Evolutionary conservation across 2,113 vertebrate species (phyloP), one percentile per base, ranked within the genome.

Genomic region (Camarhynchus parvulus): DNA sequence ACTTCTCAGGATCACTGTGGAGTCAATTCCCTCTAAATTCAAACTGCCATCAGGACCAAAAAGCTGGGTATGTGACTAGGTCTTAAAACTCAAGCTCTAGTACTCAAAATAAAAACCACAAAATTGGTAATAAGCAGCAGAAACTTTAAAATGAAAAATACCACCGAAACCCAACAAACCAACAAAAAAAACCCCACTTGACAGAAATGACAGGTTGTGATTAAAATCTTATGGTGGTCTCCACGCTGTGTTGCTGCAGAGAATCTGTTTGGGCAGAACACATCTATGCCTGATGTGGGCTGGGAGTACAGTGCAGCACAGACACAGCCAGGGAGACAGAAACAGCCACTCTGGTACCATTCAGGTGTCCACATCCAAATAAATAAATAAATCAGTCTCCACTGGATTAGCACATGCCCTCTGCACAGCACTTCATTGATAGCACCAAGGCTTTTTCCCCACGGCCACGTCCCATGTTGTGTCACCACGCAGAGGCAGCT

Each of bases 161-260:
- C 42, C 76, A 87, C 37, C 14, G 62, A 80, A 80, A 24, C 22
- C 64, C 35, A 27, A 49, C 2, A 30, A 73, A 77, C 28, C 39
- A 37, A 49, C 20, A 13, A 55, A 52, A 52, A 61, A 41, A 20
- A 0, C 4, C 15, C 23, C n/a, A 44, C 14, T n/a, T 7, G 79
- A 75, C 4, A 63, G 33, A 77, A 58, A 49, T 5, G 8, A 37
- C 35, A 74, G 9, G 5, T 1, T 46, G 14, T 25, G 39, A 66
- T 15, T 21, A 42, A 46, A 2, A 14, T 15, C 15, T 53, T 15
- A 4, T 0, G 11, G 13, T 20, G 49, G 25, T 52, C 15, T 55
- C 30, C 8, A 8, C 0, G 5, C 12, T 18, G 47, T 28, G 5
- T 0, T 8, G 13, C 22, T 18, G 27, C 78, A 75, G 30, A 42